Percentiles rank a stretch among this genome's conserved stretches.
Conservation (phyloP, 2,888 invertebrate species). For the Trisateles emortualis region DNA sequence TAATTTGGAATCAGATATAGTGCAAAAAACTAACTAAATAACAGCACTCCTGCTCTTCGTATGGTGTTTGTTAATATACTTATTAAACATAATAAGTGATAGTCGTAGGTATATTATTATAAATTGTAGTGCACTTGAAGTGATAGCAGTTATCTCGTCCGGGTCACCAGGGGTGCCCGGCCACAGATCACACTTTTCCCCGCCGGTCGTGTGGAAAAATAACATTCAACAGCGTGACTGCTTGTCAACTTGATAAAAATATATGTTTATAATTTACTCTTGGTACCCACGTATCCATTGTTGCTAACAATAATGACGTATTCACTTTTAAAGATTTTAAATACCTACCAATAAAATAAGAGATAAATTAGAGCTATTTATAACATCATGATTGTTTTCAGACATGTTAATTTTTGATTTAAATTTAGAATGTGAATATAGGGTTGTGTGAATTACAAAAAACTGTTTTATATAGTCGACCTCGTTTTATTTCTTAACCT, state of each 20-base stretch:
- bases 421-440: conserved; percentile 2
- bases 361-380: neutral
- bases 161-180: conserved; percentile 53
- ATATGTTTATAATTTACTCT: conserved; percentile 4
- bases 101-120: conserved; percentile 39
- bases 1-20: no score
- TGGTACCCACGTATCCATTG: neutral
- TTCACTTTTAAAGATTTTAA: neutral
- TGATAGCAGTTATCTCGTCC: conserved; percentile 61
- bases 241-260: conserved; percentile 31
- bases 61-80: conserved; percentile 36
- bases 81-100: conserved; percentile 31
- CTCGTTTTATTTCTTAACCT: conserved; percentile 52
- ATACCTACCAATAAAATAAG: neutral
- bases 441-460: conserved; percentile 8
- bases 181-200: conserved; percentile 59
- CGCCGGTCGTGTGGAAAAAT: conserved; percentile 50
- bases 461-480: conserved; percentile 23
- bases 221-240: conserved; percentile 29
- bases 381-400: neutral
- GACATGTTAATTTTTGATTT: neutral
- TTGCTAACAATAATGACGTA: neutral
- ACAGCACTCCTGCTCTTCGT: conserved; percentile 12
- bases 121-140: conserved; percentile 62
- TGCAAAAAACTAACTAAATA: no score